phyloP scores from a whole-genome alignment of 2,888 invertebrate species.

The Meteorus cinctellus region DNA sequence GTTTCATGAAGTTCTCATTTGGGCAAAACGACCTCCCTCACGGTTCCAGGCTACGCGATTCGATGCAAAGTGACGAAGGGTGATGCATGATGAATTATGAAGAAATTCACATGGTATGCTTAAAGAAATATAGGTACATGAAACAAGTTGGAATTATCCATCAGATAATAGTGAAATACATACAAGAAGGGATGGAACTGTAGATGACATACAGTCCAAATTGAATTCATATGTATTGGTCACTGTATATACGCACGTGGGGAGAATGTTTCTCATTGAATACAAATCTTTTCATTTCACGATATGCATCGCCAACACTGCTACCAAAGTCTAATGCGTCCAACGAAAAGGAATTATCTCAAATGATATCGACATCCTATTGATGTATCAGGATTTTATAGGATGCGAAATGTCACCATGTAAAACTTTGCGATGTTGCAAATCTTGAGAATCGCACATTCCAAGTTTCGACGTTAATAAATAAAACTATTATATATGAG shows the following conservation, averaged over 20 bases:
- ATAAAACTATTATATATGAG: too few relatives aligned
- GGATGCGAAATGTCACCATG: too few relatives aligned
- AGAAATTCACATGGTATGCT: background rate
- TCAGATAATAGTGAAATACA: conserved; percentile 1
- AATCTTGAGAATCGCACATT: too few relatives aligned
- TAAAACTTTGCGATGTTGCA: too few relatives aligned
- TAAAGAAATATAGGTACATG: background rate
- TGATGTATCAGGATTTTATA: too few relatives aligned
- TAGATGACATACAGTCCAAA: background rate
- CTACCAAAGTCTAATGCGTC: too few relatives aligned
- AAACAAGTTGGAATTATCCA: background rate
- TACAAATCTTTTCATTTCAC: conserved; percentile 39
- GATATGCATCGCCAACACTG: background rate
- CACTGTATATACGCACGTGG: conserved; percentile 38
- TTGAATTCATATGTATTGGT: conserved; percentile 29
- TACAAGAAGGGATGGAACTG: conserved; percentile 14
- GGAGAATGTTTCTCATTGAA: conserved; percentile 43
- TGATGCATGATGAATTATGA: background rate
- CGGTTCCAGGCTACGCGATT: background rate
- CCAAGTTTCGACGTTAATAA: too few relatives aligned
- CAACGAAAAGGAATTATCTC: too few relatives aligned
- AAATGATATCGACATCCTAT: too few relatives aligned
- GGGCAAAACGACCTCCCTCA: background rate
- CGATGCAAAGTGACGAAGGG: background rate
- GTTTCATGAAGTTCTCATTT: conserved; percentile 5